phyloP scores from a whole-genome alignment of 2,113 vertebrate genomes.

The Passer domesticus region DNA sequence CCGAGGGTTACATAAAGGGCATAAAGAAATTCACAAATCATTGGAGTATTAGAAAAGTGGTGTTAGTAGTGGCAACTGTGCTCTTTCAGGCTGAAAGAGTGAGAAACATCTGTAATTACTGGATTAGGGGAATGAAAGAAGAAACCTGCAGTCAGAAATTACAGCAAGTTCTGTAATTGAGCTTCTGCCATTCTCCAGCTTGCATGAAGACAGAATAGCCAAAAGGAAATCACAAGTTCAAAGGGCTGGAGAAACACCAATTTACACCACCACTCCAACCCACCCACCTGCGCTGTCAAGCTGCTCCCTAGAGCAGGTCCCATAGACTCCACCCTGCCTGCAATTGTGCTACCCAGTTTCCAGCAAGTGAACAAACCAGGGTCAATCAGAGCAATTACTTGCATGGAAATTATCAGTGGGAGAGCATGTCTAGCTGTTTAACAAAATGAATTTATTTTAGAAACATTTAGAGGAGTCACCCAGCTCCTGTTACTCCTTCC shows the following conservation, averaged over 20 bases:
- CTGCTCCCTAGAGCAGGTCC: background rate
- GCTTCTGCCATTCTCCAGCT: background rate
- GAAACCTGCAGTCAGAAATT: constrained; percentile 41
- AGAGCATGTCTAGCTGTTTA: constrained; percentile 14
- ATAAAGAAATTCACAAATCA: background rate
- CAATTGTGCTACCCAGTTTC: background rate
- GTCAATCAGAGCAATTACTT: constrained; percentile 38
- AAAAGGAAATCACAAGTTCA: constrained; percentile 40
- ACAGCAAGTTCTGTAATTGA: constrained; percentile 9
- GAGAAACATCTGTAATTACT: constrained; percentile 51
- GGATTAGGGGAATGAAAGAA: constrained; percentile 48
- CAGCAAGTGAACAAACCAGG: background rate
- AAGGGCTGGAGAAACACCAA: constrained; percentile 31
- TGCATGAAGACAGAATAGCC: background rate
- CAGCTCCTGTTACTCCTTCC: constrained; percentile 2
- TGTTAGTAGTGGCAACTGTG: background rate
- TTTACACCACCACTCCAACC: background rate
- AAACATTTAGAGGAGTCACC: background rate
- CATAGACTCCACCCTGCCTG: background rate
- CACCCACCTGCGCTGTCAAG: constrained; percentile 20
- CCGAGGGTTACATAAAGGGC: background rate
- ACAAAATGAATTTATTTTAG: constrained; percentile 31
- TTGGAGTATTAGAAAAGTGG: background rate
- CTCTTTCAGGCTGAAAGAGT: background rate
- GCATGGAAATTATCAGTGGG: constrained; percentile 19